Conservation (phyloP, 2,888 invertebrate genomes). For the Caenorhabditis sulstoni region DNA sequence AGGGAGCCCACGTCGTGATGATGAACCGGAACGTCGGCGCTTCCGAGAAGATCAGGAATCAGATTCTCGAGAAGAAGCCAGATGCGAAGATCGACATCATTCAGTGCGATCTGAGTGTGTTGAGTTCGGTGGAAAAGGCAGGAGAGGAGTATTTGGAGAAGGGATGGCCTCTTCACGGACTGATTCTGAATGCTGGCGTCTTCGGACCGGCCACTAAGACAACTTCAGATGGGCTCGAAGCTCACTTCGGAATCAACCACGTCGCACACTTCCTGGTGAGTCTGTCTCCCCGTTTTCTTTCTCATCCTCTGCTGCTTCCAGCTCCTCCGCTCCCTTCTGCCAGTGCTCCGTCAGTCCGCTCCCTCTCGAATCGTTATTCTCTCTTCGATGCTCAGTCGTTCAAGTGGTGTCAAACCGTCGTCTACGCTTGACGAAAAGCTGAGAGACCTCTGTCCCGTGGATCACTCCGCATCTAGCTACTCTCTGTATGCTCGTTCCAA, state of each 20-base stretch:
- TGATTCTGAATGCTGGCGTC: constrained; percentile 83
- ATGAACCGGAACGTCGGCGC: constrained; percentile 85
- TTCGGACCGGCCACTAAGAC: constrained; percentile 80
- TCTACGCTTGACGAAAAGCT: constrained; percentile 16
- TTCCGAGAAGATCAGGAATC: constrained; percentile 21
- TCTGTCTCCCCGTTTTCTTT: not conserved
- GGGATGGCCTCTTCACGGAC: constrained; percentile 83
- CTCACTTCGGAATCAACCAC: constrained; percentile 87
- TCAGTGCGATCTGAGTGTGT: constrained; percentile 81
- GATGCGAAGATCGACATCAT: constrained; percentile 79
- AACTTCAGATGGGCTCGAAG: constrained; percentile 82
- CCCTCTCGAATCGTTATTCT: constrained; percentile 42
- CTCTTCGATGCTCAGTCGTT: constrained; percentile 11
- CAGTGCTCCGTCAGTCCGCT: constrained; percentile 82
- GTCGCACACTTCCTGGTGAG: constrained; percentile 84
- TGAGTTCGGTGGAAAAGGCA: constrained; percentile 82
- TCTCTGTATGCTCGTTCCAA: constrained; percentile 71
- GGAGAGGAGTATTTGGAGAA: constrained; percentile 80
- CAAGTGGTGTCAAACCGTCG: constrained; percentile 12
- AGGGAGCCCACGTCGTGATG: constrained; percentile 87
- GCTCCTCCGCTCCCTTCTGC: constrained; percentile 44
- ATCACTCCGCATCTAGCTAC: constrained; percentile 30
- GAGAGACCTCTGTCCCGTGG: constrained; percentile 12
- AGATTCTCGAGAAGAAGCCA: constrained; percentile 13
- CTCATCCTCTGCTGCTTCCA: not conserved